phyloP scores from a whole-genome alignment of 2,113 vertebrate genomes.

The Sebastes schlegelii region DNA sequence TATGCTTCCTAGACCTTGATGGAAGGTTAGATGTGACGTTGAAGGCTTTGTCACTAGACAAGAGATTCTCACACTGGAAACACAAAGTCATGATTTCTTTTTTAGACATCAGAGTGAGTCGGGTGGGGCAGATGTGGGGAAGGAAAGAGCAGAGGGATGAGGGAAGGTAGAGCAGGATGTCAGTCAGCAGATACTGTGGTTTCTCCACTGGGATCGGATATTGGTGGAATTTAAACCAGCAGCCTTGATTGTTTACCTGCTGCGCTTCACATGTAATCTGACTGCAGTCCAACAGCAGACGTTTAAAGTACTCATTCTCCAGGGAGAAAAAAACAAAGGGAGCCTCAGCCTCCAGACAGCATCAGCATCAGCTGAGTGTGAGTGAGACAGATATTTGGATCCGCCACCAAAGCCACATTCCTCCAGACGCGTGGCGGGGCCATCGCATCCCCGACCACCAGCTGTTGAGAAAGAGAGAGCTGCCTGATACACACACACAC shows the following conservation, averaged over 20 bases:
- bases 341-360: neutral
- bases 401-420: slow-evolving; percentile 43
- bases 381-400: slow-evolving; percentile 45
- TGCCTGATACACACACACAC: slow-evolving; percentile 23
- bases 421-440: slow-evolving; percentile 52
- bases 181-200: neutral
- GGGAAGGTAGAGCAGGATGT: neutral
- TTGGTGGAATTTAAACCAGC: neutral
- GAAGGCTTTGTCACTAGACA: neutral
- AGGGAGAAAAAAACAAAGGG: neutral
- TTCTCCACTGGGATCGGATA: neutral
- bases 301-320: neutral
- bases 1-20: neutral
- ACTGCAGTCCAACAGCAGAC: neutral
- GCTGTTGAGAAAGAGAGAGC: slow-evolving; percentile 51
- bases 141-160: too few relatives aligned
- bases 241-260: neutral
- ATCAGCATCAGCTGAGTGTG: slow-evolving; percentile 31
- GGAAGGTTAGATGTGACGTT: neutral
- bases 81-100: too few relatives aligned
- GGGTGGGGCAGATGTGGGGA: neutral
- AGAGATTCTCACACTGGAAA: too few relatives aligned
- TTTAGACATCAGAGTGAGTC: too few relatives aligned
- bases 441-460: slow-evolving; percentile 51
- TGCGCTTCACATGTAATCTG: neutral